phyloP scores from a whole-genome alignment of 2,888 invertebrate species.

The Lepidochrysops patricia region DNA sequence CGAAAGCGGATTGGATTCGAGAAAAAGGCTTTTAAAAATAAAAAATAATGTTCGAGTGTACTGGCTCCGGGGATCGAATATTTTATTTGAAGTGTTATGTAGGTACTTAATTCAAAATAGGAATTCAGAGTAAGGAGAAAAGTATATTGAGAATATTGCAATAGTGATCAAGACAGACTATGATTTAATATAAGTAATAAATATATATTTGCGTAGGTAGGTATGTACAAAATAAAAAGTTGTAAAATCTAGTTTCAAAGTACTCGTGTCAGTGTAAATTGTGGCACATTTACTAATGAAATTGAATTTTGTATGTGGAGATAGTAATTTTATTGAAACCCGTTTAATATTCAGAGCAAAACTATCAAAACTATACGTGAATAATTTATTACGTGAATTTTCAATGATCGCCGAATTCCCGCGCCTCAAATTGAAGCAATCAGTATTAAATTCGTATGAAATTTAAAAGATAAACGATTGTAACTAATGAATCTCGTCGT shows the following conservation, averaged over 20 bases:
- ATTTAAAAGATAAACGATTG: constrained; percentile 19
- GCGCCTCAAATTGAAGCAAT: constrained; percentile 16
- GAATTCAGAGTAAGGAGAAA: too few relatives aligned
- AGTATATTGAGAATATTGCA: too few relatives aligned
- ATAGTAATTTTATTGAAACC: constrained; percentile 3
- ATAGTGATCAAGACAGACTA: too few relatives aligned
- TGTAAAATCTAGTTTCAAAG: too few relatives aligned
- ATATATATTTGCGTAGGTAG: too few relatives aligned
- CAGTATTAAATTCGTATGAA: constrained; percentile 22
- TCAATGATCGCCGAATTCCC: constrained; percentile 18
- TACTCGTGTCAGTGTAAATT: neutral
- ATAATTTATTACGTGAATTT: constrained; percentile 9
- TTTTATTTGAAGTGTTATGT: neutral
- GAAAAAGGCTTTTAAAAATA: neutral
- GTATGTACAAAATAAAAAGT: too few relatives aligned
- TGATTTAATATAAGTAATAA: too few relatives aligned
- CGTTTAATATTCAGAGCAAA: constrained; percentile 10
- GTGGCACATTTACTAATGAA: neutral
- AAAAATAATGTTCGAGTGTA: neutral
- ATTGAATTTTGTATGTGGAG: neutral
- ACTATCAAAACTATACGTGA: constrained; percentile 12
- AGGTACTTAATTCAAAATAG: too few relatives aligned
- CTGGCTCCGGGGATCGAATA: neutral
- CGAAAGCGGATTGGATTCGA: neutral
- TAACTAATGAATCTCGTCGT: too few relatives aligned